Conservation (phyloP, 2,888 invertebrate species). For the Xanthorhoe designata region DNA sequence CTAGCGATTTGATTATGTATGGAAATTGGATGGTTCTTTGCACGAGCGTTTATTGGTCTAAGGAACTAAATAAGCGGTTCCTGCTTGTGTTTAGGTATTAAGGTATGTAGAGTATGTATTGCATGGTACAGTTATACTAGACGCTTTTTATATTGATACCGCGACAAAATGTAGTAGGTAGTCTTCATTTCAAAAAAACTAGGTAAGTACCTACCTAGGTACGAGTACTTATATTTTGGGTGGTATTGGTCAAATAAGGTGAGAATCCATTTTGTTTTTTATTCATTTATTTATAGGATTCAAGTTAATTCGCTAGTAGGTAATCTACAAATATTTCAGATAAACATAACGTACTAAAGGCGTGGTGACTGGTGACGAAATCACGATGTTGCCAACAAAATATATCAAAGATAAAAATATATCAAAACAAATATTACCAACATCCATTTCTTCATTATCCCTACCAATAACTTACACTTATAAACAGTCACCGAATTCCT, state of each 20-base stretch:
- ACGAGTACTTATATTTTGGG: neutral
- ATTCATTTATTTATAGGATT: neutral
- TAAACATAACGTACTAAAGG: neutral
- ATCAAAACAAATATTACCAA: constrained; percentile 12
- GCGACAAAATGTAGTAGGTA: too few relatives aligned
- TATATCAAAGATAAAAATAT: constrained; percentile 3
- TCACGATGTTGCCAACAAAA: constrained; percentile 1
- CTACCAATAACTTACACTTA: constrained; percentile 10
- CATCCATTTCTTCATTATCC: constrained; percentile 20
- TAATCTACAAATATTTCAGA: neutral
- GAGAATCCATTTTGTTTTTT: too few relatives aligned
- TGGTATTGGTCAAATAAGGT: too few relatives aligned
- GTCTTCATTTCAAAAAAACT: neutral
- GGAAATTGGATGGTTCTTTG: constrained; percentile 14
- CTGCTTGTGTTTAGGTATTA: neutral
- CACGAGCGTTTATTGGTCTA: constrained; percentile 3
- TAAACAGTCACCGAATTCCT: constrained; percentile 55
- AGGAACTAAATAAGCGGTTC: neutral
- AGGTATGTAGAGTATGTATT: neutral
- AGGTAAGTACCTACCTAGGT: neutral
- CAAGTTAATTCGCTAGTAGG: neutral
- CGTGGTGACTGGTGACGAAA: neutral
- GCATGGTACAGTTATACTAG: neutral
- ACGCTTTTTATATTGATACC: neutral
- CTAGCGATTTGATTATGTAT: constrained; percentile 21